Conservation (phyloP, 1,140 invertebrate genomes). For the Caenorhabditis latens region DNA sequence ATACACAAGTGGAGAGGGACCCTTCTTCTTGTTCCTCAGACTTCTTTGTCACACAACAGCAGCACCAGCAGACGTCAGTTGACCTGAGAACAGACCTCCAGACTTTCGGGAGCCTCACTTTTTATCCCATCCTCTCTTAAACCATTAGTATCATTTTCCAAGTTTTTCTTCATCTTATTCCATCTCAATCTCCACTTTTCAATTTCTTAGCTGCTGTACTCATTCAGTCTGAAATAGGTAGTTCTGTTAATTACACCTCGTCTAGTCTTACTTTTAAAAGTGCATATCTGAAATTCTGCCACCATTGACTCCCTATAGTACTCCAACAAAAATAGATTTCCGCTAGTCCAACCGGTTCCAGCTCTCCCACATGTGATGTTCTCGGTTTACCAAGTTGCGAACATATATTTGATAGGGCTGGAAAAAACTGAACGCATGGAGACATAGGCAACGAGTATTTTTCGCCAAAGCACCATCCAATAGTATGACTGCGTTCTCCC, state of each 20-base stretch:
- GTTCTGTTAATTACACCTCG: too few species aligned
- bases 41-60: conserved; percentile 42
- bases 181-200: background rate
- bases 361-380: background rate
- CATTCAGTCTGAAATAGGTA: too few species aligned
- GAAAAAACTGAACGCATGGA: conserved; percentile 32
- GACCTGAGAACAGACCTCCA: conserved; percentile 54
- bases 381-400: conserved; percentile 5
- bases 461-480: conserved; percentile 43
- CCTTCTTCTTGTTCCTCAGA: conserved; percentile 1
- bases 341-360: background rate
- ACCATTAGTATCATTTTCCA: background rate
- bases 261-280: background rate
- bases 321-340: background rate
- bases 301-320: background rate
- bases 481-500: conserved; percentile 44
- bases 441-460: conserved; percentile 43
- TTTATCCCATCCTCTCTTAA: background rate
- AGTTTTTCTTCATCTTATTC: background rate
- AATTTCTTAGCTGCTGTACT: too few species aligned
- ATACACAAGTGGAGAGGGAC: conserved; percentile 22
- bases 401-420: conserved; percentile 13
- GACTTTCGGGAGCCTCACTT: background rate
- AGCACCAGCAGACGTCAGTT: conserved; percentile 52
- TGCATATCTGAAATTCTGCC: background rate